Percentiles rank a stretch among this genome's conserved stretches.
These are phyloP conservation scores for Corticium candelabrum DNA, from an alignment of 37 sponge, comb jelly and placozoan genomes.

Conservation along the genomic window DNA sequence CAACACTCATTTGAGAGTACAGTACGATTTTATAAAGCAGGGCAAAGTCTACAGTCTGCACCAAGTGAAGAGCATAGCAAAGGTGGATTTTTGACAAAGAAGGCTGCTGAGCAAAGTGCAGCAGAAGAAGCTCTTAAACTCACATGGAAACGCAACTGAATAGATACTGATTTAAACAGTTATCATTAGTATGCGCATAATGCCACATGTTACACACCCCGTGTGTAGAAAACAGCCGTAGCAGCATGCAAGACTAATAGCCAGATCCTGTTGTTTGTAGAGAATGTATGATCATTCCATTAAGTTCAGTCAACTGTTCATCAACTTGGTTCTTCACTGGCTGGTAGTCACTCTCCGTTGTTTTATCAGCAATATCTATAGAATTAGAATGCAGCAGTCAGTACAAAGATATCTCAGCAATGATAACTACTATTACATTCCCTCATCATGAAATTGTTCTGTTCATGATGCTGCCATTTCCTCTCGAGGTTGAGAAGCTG, in stretches of 20 bases:
- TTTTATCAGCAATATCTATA: background rate
- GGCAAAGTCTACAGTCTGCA: background rate
- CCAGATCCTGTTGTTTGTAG: background rate
- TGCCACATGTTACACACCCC: no score
- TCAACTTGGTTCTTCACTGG: background rate
- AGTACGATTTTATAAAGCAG: background rate
- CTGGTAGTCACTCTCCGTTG: background rate
- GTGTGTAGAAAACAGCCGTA: background rate
- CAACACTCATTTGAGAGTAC: background rate
- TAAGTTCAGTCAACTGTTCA: background rate
- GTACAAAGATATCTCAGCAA: no score
- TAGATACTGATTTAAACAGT: no score
- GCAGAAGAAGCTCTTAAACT: background rate
- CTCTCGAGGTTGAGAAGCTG: constrained; percentile 81
- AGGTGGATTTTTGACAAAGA: background rate
- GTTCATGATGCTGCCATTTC: constrained; percentile 85
- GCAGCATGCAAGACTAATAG: background rate
- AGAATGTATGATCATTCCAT: background rate
- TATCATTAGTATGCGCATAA: no score
- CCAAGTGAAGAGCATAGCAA: background rate
- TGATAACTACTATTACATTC: constrained; percentile 53
- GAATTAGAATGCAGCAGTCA: no score
- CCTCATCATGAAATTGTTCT: constrained; percentile 87
- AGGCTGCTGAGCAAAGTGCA: background rate
- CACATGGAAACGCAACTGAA: background rate